Conservation (phyloP, 1,140 invertebrate species). For the Apocrypta bakeri region DNA sequence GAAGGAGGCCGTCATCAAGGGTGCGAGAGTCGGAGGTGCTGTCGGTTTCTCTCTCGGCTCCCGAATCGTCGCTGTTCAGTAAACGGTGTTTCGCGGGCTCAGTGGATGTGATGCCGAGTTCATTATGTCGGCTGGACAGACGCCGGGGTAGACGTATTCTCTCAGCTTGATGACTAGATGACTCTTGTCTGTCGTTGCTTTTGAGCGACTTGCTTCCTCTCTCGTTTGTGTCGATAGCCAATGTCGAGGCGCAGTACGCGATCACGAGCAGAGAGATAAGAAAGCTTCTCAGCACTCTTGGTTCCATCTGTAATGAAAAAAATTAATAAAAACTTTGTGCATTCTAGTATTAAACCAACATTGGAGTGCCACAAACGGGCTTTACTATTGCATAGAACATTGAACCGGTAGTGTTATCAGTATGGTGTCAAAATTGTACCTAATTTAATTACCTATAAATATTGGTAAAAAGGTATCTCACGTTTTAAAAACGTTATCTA, state of each 20-base stretch:
- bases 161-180: constrained; percentile 59
- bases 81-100: constrained; percentile 69
- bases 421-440: no score
- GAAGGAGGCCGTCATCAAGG: constrained; percentile 76
- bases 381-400: no score
- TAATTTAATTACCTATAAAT: no score
- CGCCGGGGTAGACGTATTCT: constrained; percentile 38
- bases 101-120: constrained; percentile 63
- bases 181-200: constrained; percentile 42
- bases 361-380: no score
- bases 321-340: no score
- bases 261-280: constrained; percentile 53
- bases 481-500: no score
- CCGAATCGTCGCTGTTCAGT: constrained; percentile 78
- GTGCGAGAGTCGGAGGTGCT: constrained; percentile 61
- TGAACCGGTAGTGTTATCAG: no score
- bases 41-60: background rate
- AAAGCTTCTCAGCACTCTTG: constrained; percentile 44
- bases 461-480: no score
- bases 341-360: no score
- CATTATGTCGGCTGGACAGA: constrained; percentile 52
- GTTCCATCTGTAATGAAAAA: constrained; percentile 65
- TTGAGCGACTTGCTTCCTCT: constrained; percentile 14
- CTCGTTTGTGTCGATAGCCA: constrained; percentile 47
- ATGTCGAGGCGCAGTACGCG: constrained; percentile 51